These are phyloP conservation scores for Elegia similella DNA, from an alignment of 2,888 invertebrate genomes.

Conservation along the genomic window DNA sequence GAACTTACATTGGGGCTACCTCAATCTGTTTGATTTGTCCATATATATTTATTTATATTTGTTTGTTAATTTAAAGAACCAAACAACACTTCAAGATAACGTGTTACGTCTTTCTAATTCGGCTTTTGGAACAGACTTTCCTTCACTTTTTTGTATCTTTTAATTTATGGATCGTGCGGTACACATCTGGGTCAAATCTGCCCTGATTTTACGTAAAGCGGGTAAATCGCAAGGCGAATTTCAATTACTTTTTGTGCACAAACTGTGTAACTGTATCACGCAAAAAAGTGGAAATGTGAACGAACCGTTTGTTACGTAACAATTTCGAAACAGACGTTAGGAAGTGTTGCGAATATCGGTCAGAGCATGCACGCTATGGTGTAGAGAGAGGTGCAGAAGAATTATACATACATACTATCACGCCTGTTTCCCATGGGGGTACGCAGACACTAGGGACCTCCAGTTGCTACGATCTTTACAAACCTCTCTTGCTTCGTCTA, in stretches of 20 bases:
- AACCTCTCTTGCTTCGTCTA: no score
- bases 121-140: neutral
- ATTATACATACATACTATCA: no score
- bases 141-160: neutral
- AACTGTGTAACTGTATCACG: slow-evolving; percentile 8
- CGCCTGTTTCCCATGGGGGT: no score
- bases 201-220: slow-evolving; percentile 8
- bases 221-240: slow-evolving; percentile 8
- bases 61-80: no score
- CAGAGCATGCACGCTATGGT: neutral
- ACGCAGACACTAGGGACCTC: no score
- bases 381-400: neutral
- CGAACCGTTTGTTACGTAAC: slow-evolving; percentile 7
- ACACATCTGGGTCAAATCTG: slow-evolving; percentile 10
- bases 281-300: slow-evolving; percentile 11
- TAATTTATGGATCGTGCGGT: neutral
- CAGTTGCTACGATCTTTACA: no score
- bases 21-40: no score
- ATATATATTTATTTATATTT: no score
- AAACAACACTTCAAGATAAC: no score
- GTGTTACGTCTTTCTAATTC: no score
- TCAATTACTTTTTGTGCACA: slow-evolving; percentile 8
- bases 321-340: slow-evolving; percentile 7
- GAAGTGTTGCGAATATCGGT: neutral
- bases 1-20: no score